Evolutionary conservation across 2,113 vertebrate genomes (phyloP).

Genomic region (Corythoichthys intestinalis): DNA sequence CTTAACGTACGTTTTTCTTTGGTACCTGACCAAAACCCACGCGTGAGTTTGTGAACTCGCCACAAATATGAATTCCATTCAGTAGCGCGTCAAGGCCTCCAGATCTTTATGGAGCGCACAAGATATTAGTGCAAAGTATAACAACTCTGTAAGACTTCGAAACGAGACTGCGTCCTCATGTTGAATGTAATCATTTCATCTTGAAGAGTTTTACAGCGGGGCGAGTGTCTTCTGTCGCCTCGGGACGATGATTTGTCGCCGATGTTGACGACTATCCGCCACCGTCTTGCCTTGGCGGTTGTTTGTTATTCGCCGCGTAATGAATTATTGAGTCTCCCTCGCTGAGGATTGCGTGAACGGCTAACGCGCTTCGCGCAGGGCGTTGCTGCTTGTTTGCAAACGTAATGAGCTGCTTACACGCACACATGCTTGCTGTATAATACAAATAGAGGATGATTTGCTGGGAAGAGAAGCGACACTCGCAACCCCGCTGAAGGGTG

Average conservation of each 20-base stretch:
- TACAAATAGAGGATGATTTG: conserved; percentile 31
- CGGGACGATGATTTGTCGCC: conserved; percentile 14
- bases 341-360: conserved; percentile 16
- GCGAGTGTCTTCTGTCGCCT: conserved; percentile 16
- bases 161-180: not conserved
- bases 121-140: not conserved
- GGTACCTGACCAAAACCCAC: too few relatives aligned
- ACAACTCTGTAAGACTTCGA: not conserved
- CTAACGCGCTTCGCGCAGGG: conserved; percentile 13
- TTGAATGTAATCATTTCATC: conserved; percentile 9
- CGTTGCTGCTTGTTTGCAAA: conserved; percentile 43
- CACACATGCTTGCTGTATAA: conserved; percentile 32
- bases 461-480: conserved; percentile 10
- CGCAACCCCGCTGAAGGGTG: not conserved
- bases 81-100: not conserved
- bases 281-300: conserved; percentile 18
- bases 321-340: conserved; percentile 49
- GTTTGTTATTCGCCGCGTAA: conserved; percentile 38
- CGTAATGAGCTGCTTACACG: conserved; percentile 37
- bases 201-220: conserved; percentile 19
- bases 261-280: not conserved
- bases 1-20: too few relatives aligned
- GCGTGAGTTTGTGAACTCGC: not conserved
- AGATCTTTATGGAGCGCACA: not conserved
- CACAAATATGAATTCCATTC: not conserved